These are phyloP conservation scores for Eurystomus glaucurus DNA, from an alignment of 2,797 vertebrate genomes.

Conservation along the genomic window DNA sequence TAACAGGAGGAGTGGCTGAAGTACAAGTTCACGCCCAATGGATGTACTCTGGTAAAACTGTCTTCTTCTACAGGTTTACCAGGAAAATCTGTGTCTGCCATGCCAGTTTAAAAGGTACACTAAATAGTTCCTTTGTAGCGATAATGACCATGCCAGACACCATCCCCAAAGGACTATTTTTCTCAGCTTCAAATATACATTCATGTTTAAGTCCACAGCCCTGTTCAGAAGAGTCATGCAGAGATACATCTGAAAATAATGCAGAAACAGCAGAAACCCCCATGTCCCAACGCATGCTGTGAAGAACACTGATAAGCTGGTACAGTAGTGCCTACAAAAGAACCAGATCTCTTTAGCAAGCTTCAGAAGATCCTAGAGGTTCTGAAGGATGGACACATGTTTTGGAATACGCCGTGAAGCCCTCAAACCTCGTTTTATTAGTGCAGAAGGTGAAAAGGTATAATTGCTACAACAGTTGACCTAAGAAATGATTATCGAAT, in stretches of 20 bases:
- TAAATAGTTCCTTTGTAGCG: background rate
- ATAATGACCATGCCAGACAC: background rate
- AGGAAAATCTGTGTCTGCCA: background rate
- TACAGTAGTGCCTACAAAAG: background rate
- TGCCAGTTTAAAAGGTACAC: background rate
- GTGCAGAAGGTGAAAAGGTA: background rate
- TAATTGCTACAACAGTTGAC: background rate
- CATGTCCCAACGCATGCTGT: background rate
- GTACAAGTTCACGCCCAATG: background rate
- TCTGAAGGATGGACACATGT: background rate
- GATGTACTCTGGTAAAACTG: background rate
- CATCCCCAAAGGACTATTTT: background rate
- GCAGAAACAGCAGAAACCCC: background rate
- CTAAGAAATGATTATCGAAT: constrained; percentile 27
- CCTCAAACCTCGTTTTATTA: background rate
- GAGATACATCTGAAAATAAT: constrained; percentile 1
- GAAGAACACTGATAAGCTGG: background rate
- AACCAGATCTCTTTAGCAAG: background rate
- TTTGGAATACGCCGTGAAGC: background rate
- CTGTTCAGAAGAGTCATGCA: background rate
- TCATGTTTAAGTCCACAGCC: background rate
- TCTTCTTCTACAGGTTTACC: background rate
- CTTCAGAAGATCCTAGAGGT: background rate
- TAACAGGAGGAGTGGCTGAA: background rate
- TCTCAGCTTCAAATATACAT: background rate